Percentiles rank a stretch among this genome's conserved stretches.
Conservation (phyloP, 2,113 vertebrate genomes). For the Coracopsis vasa region DNA sequence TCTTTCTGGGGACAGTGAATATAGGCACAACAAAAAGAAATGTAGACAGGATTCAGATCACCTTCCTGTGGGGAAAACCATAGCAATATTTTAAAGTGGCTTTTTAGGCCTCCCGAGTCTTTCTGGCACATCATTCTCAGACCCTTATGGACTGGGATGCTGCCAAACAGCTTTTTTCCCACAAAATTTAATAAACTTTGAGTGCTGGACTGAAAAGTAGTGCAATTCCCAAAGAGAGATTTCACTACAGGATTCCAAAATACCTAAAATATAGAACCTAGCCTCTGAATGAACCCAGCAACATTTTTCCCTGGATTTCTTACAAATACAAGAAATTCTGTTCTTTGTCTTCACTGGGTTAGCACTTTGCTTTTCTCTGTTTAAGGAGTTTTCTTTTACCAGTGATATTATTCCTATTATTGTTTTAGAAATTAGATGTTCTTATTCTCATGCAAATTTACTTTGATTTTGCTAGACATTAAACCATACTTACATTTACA, state of each 20-base stretch:
- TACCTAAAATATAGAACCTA: not conserved
- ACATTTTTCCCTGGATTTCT: not conserved
- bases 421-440: not conserved
- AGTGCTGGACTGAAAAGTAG: constrained; percentile 26
- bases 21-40: not conserved
- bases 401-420: not conserved
- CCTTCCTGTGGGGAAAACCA: constrained; percentile 5
- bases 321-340: not conserved
- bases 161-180: constrained; percentile 68
- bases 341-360: not conserved
- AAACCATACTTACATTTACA: not conserved
- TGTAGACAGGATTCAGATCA: not conserved
- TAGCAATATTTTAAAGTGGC: constrained; percentile 35
- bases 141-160: constrained; percentile 56
- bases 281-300: not conserved
- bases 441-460: not conserved
- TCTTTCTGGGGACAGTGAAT: not conserved
- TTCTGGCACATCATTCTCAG: constrained; percentile 65
- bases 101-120: constrained; percentile 20
- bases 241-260: constrained; percentile 38
- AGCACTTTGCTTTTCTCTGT: not conserved
- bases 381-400: not conserved
- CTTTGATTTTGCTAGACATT: not conserved
- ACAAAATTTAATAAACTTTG: constrained; percentile 63
- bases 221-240: constrained; percentile 50